A percentile compares a stretch with the other conserved stretches of the same genome.
Evolutionary conservation across 2,888 invertebrate species (phyloP).

Genomic region (Heliconius aoede): DNA sequence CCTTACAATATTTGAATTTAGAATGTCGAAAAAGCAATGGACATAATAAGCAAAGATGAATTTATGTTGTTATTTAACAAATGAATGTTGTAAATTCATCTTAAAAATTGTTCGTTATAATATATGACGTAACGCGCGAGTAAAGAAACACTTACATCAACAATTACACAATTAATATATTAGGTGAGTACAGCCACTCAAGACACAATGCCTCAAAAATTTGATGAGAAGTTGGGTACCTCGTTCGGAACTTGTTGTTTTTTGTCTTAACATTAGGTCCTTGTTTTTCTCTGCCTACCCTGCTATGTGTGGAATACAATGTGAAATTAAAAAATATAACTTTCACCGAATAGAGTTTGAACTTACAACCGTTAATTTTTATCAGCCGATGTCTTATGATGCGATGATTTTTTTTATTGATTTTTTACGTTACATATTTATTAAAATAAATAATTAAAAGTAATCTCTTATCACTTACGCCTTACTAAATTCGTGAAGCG

Average conservation of each 20-base stretch:
- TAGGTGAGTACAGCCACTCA: too few species aligned
- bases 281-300: background rate
- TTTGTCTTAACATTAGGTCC: background rate
- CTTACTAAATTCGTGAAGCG: constrained; percentile 9
- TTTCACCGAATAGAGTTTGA: too few species aligned
- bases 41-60: background rate
- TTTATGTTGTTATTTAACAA: constrained; percentile 20
- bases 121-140: constrained; percentile 25
- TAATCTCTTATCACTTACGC: background rate
- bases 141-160: background rate
- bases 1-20: background rate
- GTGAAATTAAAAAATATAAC: too few species aligned
- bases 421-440: too few species aligned
- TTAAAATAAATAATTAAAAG: background rate
- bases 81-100: background rate
- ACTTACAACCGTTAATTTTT: too few species aligned
- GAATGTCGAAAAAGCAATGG: background rate
- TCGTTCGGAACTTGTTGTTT: too few species aligned
- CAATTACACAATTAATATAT: too few species aligned
- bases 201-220: too few species aligned
- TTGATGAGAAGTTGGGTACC: too few species aligned
- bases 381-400: too few species aligned
- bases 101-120: constrained; percentile 1
- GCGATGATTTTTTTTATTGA: too few species aligned
- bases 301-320: too few species aligned